These are phyloP conservation scores for Gallinago stenura DNA, from an alignment of 2,797 vertebrate species.

Conservation along the genomic window DNA sequence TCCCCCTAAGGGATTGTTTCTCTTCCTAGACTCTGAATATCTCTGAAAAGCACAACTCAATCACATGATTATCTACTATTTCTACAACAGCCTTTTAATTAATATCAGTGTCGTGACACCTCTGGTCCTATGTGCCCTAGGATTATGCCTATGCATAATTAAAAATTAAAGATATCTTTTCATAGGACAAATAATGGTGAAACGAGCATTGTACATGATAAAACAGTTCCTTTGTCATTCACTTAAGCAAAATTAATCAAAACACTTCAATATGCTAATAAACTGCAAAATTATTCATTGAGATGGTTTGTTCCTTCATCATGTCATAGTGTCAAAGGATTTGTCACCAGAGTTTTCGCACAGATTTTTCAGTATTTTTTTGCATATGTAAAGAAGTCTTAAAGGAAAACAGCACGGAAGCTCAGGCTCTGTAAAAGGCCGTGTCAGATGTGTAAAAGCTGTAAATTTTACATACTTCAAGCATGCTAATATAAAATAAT, in stretches of 20 bases:
- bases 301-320: constrained; percentile 53
- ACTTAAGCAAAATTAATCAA: constrained; percentile 53
- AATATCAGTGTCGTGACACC: not conserved
- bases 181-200: constrained; percentile 14
- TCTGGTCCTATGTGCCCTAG: not conserved
- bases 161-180: not conserved
- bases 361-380: constrained; percentile 33
- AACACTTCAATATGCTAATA: constrained; percentile 63
- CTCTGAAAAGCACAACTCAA: not conserved
- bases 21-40: not conserved
- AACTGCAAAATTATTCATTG: constrained; percentile 63
- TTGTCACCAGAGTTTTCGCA: constrained; percentile 20
- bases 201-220: not conserved
- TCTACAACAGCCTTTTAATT: constrained; percentile 7
- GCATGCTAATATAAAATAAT: not conserved
- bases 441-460: not conserved
- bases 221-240: constrained; percentile 23
- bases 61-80: not conserved
- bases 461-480: not conserved
- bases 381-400: constrained; percentile 22
- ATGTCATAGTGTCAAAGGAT: constrained; percentile 56
- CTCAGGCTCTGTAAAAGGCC: not conserved
- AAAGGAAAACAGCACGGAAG: constrained; percentile 13
- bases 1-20: not conserved
- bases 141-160: not conserved